Evolutionary conservation across 2,797 vertebrate species (phyloP).

Genomic region (Amblyraja radiata): DNA sequence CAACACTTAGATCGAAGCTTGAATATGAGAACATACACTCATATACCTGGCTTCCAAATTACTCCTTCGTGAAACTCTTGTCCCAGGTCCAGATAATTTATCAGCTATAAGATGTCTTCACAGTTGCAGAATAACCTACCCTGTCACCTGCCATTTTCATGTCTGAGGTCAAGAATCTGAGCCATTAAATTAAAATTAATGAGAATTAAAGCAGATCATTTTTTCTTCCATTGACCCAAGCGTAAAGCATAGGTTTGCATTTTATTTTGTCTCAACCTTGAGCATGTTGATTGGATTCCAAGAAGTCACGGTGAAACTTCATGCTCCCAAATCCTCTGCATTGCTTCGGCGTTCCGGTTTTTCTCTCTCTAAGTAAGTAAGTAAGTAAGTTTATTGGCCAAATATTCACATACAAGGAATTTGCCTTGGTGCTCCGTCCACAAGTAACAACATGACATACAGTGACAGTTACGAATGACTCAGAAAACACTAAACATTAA

Average conservation of each 20-base stretch:
- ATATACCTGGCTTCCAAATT: background rate
- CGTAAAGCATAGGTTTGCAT: background rate
- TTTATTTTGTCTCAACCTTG: background rate
- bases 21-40: background rate
- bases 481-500: no score
- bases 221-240: background rate
- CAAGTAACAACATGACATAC: no score
- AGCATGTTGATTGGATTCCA: background rate
- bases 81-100: background rate
- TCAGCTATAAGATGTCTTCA: background rate
- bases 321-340: background rate
- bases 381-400: no score
- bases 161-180: background rate
- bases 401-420: no score
- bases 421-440: no score
- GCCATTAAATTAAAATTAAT: background rate
- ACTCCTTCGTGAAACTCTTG: background rate
- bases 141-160: background rate
- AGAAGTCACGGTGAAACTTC: background rate
- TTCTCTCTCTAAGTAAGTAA: background rate
- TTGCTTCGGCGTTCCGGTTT: background rate
- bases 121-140: background rate
- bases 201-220: background rate
- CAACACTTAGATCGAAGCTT: background rate
- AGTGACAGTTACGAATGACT: no score